Base-by-base conservation (phyloP, 30 jellyfish, hydroid and myxozoan genomes). In the Chironex yamaguchii region DNA sequence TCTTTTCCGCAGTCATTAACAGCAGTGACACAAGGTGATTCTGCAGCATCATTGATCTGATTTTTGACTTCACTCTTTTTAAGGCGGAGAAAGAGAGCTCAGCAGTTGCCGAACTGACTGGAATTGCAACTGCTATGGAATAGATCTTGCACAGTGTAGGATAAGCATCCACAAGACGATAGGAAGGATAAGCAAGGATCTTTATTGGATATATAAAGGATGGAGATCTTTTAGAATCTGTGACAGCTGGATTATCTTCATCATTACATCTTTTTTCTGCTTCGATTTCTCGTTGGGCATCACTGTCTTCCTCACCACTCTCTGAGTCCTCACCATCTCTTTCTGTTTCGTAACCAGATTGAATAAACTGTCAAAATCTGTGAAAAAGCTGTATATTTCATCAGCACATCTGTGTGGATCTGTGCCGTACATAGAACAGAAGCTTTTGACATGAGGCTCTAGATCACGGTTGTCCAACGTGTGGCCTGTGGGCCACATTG, bases 51-150 rank as follows among this genome's bases (percentile, higher is more conserved):
- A 71, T 71, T 28, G 71, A 71, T 2, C 85, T 20, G 48, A 71
- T 71, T 36, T 71, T 48, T 34, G 70, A 34, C 17, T 71, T 71
- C 49, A 71, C 76, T 1, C 85, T 71, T 71, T 71, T 34, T 36
- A 71, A 36, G 36, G 85, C 71, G 36, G 85, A 71, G 85, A 71
- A 71, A 36, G 71, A 71, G 71, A 69, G 76, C 85, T 71, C 76
- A 6, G 85, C 85, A 71, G 85, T 71, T 67, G 81, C 81, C 13
- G 81, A 29, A 67, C 81, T 67, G 81, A 67, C 81, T 67, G 81
- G 81, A 67, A 71, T 71, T 34, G 85, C 85, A 36, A 71, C 85
- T 71, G 85, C 85, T 34, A 71, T 71, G 11, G 85, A 71, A 36
- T 34, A 71, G 48, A 71, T 50, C 85, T 36, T 71, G 73, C 85